These are phyloP conservation scores for Karalla daura DNA, from an alignment of 2,797 vertebrate species.

Conservation along the genomic window DNA sequence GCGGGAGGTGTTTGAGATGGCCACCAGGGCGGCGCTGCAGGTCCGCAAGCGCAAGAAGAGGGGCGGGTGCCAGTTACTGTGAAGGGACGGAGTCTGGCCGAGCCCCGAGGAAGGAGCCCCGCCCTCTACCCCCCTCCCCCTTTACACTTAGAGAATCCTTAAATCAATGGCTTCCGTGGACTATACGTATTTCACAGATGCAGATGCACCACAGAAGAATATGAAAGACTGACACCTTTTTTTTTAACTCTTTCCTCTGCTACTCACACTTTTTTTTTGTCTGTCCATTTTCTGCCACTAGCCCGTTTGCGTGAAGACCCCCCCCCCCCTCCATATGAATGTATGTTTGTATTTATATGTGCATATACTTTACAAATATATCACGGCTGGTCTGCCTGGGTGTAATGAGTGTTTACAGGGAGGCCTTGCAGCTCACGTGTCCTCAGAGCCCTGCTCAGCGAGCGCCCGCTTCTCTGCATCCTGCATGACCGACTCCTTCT, in stretches of 20 bases:
- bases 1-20: conserved; percentile 98
- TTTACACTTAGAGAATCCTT: conserved; percentile 55
- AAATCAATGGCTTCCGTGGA: conserved; percentile 76
- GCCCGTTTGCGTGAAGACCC: conserved; percentile 59
- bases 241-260: conserved; percentile 48
- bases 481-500: conserved; percentile 1
- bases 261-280: conserved; percentile 53
- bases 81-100: conserved; percentile 58
- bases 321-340: conserved; percentile 51
- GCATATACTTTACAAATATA: conserved; percentile 72
- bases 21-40: conserved; percentile 94
- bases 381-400: conserved; percentile 49
- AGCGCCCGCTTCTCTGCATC: conserved; percentile 11
- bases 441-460: background rate
- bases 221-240: conserved; percentile 75
- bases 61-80: conserved; percentile 90
- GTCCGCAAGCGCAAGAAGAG: conserved; percentile 94
- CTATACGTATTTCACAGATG: conserved; percentile 69
- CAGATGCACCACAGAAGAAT: conserved; percentile 59
- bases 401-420: conserved; percentile 68
- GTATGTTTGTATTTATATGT: conserved; percentile 78
- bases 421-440: conserved; percentile 13
- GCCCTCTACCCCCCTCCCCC: too few relatives aligned
- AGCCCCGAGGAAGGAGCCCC: conserved; percentile 39
- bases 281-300: conserved; percentile 55